A percentile compares a stretch with the other conserved stretches of the same genome.
Evolutionary conservation across 2,113 vertebrate species (phyloP).

Genomic region (Phyllopteryx taeniolatus): DNA sequence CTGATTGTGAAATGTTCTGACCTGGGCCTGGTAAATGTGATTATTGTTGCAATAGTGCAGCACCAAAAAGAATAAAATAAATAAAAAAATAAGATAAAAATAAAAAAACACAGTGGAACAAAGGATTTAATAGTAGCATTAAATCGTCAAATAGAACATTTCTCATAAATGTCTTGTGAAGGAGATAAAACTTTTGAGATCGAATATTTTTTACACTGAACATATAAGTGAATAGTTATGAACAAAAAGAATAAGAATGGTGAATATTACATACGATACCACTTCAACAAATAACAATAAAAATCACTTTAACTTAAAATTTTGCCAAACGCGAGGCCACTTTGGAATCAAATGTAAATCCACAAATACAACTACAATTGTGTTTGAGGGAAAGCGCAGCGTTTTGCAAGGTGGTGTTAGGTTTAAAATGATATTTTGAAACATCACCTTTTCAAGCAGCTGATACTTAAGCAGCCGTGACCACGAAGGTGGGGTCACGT

Average conservation of each 20-base stretch:
- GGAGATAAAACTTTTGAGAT: background rate
- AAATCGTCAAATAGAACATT: background rate
- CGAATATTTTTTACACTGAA: no score
- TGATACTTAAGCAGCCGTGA: slow-evolving; percentile 9
- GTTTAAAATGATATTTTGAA: slow-evolving; percentile 1
- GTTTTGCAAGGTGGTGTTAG: background rate
- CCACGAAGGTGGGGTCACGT: slow-evolving; percentile 30
- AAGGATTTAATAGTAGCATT: background rate
- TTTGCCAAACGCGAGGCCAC: no score
- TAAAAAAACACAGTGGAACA: background rate
- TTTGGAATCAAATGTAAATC: no score
- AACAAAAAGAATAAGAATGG: no score
- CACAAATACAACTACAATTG: no score
- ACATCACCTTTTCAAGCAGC: background rate
- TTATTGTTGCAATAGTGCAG: background rate
- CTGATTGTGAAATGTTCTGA: background rate
- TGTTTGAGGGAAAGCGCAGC: no score
- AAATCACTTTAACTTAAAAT: no score
- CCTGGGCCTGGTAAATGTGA: background rate
- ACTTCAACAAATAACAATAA: no score
- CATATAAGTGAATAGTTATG: no score
- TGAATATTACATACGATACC: no score
- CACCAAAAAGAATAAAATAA: no score
- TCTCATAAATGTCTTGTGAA: background rate
- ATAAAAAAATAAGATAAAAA: no score